Evolutionary conservation across 2,888 invertebrate genomes (phyloP), one percentile per base, ranked within the genome.

Genomic region (Sphecodes monilicornis): DNA sequence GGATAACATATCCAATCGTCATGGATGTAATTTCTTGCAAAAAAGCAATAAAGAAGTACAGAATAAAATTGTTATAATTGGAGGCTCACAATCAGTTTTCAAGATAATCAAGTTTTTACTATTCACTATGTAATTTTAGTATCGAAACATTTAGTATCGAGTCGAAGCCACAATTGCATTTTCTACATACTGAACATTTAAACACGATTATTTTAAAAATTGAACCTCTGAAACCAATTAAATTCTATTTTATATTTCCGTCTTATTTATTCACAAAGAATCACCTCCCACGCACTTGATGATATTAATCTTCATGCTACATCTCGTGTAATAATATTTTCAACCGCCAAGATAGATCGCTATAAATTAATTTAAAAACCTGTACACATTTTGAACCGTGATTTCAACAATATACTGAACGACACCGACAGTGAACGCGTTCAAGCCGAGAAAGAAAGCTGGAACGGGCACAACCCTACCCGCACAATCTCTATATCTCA

Each of bases 401-500:
- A 50, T 10, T 29, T 32, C 18, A 18, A 18, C 29, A 3, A 60
- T 64, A 16, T 32, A 32, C 32, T 32, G 64, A 29, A 3, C 18
- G 29, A 18, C 64, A 18, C 57, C 26, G 18, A 64, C 64, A 8
- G 22, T 32, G 32, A 64, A 32, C 64, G 64, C 64, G 64, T 64
- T 64, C 64, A 32, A 64, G 64, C 10, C 32, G 64, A 64, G 32
- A 64, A 32, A 18, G 32, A 64, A 64, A 66, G 32, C 66, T 66
- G 69, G 69, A 82, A 82, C 83, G 69, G 60, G 36, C 39, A 66
- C 41, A 69, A 73, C 60, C 41, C 36, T 46, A 78, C 6, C 69
- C 60, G 78, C 86, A 74, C 78, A 80, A 86, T 32, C 36, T 66
- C 46, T 46, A 41, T 43, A 43, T 50, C 46, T 68, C 46, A 46